phyloP scores from a whole-genome alignment of 2,888 invertebrate species.

The Brachypterus glaber region DNA sequence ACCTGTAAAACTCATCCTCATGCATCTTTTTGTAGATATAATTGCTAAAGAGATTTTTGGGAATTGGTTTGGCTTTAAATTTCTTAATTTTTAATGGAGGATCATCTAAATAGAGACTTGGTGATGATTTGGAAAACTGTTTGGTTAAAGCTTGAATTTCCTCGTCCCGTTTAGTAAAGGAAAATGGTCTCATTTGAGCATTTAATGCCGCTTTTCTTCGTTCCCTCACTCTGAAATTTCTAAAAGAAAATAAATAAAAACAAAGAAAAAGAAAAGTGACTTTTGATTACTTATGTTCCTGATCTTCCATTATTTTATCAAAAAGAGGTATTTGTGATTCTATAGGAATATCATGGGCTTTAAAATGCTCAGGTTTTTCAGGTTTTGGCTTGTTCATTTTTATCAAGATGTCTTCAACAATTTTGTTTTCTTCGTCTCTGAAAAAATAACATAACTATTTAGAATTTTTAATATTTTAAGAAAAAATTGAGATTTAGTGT shows the following conservation, averaged over 20 bases:
- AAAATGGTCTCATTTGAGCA: constrained; percentile 57
- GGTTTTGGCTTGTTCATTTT: constrained; percentile 37
- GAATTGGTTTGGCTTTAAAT: constrained; percentile 60
- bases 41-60: constrained; percentile 60
- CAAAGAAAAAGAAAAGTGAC: not conserved
- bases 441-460: constrained; percentile 19
- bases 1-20: constrained; percentile 65
- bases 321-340: constrained; percentile 62
- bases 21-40: constrained; percentile 61
- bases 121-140: constrained; percentile 36
- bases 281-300: constrained; percentile 54
- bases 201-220: constrained; percentile 53
- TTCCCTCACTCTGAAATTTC: constrained; percentile 50
- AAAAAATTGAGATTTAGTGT: constrained; percentile 11
- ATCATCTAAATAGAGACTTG: constrained; percentile 34
- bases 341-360: constrained; percentile 56
- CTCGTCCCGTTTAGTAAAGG: constrained; percentile 52
- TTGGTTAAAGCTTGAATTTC: constrained; percentile 40
- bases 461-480: constrained; percentile 6
- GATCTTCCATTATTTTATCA: constrained; percentile 61
- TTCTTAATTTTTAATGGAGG: constrained; percentile 43
- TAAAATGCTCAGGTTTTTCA: constrained; percentile 44
- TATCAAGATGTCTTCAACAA: constrained; percentile 42
- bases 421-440: constrained; percentile 58
- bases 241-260: constrained; percentile 28